A percentile compares a stretch with the other conserved stretches of the same genome.
phyloP scores from a whole-genome alignment of 2,113 vertebrate species.

The Hystrix cristata region DNA sequence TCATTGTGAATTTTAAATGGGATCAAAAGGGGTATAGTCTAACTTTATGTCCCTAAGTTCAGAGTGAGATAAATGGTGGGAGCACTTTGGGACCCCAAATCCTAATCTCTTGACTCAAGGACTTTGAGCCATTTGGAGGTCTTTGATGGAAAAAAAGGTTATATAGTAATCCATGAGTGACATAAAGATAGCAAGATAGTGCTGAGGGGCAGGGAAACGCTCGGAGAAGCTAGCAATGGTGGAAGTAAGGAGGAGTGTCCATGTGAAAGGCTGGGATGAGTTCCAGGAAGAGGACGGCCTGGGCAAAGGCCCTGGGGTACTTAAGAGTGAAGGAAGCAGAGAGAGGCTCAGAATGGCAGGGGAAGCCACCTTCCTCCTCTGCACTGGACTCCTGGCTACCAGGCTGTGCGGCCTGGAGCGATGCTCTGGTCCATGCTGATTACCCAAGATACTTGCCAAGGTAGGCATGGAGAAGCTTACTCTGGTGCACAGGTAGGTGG shows the following conservation, averaged over 20 bases:
- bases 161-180: not conserved
- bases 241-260: not conserved
- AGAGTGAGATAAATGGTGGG: not conserved
- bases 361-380: not conserved
- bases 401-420: not conserved
- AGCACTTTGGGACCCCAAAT: not conserved
- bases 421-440: rapidly evolving
- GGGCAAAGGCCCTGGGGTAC: not conserved
- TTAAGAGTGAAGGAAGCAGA: not conserved
- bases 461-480: not conserved
- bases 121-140: not conserved
- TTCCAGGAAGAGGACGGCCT: not conserved
- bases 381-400: not conserved
- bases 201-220: not conserved
- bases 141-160: not conserved
- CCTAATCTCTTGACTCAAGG: not conserved
- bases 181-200: not conserved
- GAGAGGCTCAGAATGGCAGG: not conserved
- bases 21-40: not conserved
- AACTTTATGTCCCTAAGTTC: not conserved
- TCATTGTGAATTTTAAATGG: not conserved
- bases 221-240: not conserved
- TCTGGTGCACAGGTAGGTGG: not conserved
- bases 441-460: not conserved
- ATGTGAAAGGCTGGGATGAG: not conserved